Evolutionary conservation across 2,797 vertebrate species (phyloP).

Genomic region (Ctenochaetus hawaiiensis): DNA sequence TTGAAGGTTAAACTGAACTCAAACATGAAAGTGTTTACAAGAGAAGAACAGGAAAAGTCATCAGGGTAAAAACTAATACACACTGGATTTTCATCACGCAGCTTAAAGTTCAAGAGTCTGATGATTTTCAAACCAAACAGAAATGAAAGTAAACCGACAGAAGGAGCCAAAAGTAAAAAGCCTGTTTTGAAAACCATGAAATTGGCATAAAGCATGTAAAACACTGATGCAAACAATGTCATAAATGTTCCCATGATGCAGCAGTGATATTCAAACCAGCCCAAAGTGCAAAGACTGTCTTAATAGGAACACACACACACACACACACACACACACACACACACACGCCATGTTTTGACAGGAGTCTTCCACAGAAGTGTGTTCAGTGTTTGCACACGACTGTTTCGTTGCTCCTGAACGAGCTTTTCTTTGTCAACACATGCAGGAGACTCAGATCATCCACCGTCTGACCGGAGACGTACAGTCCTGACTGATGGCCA

Average conservation of each 20-base stretch:
- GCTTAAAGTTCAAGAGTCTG: neutral
- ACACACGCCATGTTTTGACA: constrained; percentile 40
- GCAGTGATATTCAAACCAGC: constrained; percentile 19
- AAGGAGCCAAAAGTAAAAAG: no score
- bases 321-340: constrained; percentile 3
- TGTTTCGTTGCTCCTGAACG: constrained; percentile 28
- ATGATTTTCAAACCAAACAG: neutral
- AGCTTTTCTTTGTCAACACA: constrained; percentile 33
- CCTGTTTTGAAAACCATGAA: no score
- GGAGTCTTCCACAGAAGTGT: constrained; percentile 24
- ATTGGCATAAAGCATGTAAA: no score
- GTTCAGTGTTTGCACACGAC: constrained; percentile 34
- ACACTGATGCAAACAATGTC: no score
- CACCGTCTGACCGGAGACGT: constrained; percentile 30
- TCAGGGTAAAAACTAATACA: no score
- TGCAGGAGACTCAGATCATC: constrained; percentile 27
- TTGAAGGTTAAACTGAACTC: neutral
- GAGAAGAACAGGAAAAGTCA: neutral
- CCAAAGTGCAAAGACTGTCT: neutral
- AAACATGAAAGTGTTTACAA: neutral
- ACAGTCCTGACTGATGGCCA: constrained; percentile 28
- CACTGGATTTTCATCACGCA: neutral
- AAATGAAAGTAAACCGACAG: neutral
- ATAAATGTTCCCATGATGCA: neutral
- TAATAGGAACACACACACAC: constrained; percentile 1